Conservation (phyloP, 1,140 invertebrate species). For the Oreohelix idahoensis region DNA sequence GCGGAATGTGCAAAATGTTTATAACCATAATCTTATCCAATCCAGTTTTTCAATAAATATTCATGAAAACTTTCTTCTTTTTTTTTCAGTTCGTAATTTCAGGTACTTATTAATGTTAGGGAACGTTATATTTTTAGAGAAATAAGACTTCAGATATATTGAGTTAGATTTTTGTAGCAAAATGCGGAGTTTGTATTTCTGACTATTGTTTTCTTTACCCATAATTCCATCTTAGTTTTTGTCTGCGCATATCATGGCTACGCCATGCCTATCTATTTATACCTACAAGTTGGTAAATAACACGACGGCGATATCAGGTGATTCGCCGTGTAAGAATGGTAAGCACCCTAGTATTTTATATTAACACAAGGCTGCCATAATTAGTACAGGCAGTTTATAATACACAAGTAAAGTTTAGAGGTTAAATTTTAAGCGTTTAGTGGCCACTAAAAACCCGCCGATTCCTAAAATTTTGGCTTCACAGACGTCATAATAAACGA, state of each 20-base stretch:
- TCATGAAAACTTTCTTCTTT: too few relatives aligned
- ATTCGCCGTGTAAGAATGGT: constrained; percentile 27
- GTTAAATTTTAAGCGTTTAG: not conserved
- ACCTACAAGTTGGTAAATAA: constrained; percentile 23
- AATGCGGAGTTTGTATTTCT: too few relatives aligned
- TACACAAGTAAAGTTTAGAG: not conserved
- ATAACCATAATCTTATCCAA: too few relatives aligned
- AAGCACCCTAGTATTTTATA: not conserved
- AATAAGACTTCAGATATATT: too few relatives aligned
- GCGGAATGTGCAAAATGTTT: too few relatives aligned
- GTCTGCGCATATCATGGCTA: constrained; percentile 37
- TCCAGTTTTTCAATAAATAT: too few relatives aligned
- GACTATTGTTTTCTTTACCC: constrained; percentile 5
- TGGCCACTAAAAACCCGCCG: too few relatives aligned
- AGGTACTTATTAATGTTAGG: too few relatives aligned
- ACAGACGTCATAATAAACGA: not conserved
- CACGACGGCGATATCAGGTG: constrained; percentile 7
- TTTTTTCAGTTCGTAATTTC: too few relatives aligned
- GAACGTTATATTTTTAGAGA: too few relatives aligned
- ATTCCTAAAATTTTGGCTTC: not conserved
- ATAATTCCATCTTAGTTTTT: constrained; percentile 14
- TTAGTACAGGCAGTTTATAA: not conserved
- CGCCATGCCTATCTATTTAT: constrained; percentile 35
- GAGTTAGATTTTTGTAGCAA: too few relatives aligned
- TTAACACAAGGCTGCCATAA: not conserved